These are phyloP conservation scores for Lepidocyrtoides sp. DNA, from an alignment of 2,888 invertebrate species.

Conservation along the genomic window DNA sequence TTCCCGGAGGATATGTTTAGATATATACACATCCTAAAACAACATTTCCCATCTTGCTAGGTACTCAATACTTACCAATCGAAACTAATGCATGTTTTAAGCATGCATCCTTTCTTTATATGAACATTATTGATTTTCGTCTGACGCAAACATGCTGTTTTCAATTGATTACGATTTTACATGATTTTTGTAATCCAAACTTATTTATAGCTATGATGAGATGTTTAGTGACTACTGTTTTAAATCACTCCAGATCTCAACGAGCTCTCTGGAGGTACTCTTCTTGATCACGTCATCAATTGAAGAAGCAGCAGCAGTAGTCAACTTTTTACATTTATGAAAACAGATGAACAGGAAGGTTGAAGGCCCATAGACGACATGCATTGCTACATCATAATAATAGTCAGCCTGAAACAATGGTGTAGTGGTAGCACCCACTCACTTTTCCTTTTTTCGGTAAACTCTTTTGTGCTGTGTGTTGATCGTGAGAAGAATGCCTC, in stretches of 20 bases:
- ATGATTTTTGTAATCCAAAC: too few species aligned
- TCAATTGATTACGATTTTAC: too few species aligned
- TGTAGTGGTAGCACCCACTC: not conserved
- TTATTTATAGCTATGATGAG: too few species aligned
- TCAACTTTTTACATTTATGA: not conserved
- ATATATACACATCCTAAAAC: too few species aligned
- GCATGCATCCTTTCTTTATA: not conserved
- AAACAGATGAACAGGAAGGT: not conserved
- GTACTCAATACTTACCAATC: too few species aligned
- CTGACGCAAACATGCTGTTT: not conserved
- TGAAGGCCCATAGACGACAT: not conserved
- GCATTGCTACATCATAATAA: not conserved
- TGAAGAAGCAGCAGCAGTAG: not conserved
- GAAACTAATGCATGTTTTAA: too few species aligned
- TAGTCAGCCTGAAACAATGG: not conserved
- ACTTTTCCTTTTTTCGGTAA: slow-evolving; percentile 24
- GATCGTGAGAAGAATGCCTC: slow-evolving; percentile 35
- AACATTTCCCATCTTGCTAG: not conserved
- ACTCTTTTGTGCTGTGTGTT: slow-evolving; percentile 33
- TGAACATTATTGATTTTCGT: not conserved
- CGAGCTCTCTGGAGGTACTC: too few species aligned
- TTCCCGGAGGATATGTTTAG: too few species aligned
- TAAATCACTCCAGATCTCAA: too few species aligned
- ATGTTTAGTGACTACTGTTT: too few species aligned
- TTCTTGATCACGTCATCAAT: not conserved